phyloP scores from a whole-genome alignment of 2,888 invertebrate species.

The Synanthedon tipuliformis region DNA sequence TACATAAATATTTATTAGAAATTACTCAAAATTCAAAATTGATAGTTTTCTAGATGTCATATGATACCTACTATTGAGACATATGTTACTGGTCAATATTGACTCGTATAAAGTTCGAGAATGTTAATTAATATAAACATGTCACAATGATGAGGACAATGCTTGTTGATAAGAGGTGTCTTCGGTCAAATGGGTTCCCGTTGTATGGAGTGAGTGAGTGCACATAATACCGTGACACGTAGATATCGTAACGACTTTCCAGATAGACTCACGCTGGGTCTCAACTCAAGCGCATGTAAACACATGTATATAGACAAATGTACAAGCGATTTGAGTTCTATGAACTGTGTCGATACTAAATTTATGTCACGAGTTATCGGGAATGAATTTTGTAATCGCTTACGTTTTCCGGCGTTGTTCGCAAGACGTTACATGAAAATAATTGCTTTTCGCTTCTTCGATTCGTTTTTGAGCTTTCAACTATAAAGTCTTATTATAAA shows the following conservation, averaged over 20 bases:
- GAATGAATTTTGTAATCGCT: conserved; percentile 56
- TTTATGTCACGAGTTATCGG: conserved; percentile 58
- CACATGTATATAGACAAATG: conserved; percentile 25
- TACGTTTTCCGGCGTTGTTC: conserved; percentile 37
- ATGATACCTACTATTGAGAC: conserved; percentile 4
- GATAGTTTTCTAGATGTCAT: too few species aligned
- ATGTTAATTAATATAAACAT: conserved; percentile 42
- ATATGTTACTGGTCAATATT: conserved; percentile 23
- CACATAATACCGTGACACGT: conserved; percentile 43
- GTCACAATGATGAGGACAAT: conserved; percentile 29
- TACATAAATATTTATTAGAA: too few species aligned
- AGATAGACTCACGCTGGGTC: conserved; percentile 46
- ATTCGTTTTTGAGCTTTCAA: too few species aligned
- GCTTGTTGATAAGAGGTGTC: conserved; percentile 36
- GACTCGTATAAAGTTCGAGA: conserved; percentile 33
- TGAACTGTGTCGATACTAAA: conserved; percentile 57
- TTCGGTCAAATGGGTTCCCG: conserved; percentile 20
- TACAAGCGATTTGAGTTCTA: conserved; percentile 47
- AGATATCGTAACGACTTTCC: conserved; percentile 59
- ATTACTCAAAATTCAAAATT: too few species aligned
- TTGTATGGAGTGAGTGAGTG: conserved; percentile 20
- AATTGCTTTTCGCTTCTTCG: too few species aligned
- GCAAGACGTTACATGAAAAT: conserved; percentile 1
- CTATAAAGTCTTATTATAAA: too few species aligned
- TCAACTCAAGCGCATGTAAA: conserved; percentile 37